Conservation (phyloP, 2,797 vertebrate species). For the Melanotaenia trifasciata region DNA sequence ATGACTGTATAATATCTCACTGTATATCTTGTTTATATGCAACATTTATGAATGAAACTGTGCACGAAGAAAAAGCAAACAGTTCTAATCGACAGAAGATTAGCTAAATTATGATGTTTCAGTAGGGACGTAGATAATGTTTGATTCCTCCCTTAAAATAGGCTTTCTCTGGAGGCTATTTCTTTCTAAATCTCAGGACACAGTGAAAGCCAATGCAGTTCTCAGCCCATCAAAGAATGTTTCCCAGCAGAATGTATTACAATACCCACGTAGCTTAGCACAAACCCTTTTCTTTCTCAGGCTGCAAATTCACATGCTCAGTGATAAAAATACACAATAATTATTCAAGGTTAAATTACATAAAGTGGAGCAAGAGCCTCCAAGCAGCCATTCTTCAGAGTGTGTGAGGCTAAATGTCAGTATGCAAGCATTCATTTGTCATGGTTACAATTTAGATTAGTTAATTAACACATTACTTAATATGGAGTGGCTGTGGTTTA, state of each 20-base stretch:
- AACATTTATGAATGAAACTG: conserved; percentile 46
- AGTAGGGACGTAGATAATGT: conserved; percentile 2
- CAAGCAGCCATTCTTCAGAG: background rate
- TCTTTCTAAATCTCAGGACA: conserved; percentile 15
- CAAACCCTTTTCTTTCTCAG: conserved; percentile 31
- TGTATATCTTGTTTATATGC: conserved; percentile 24
- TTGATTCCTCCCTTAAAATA: conserved; percentile 20
- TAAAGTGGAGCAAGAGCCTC: conserved; percentile 5
- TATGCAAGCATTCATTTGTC: background rate
- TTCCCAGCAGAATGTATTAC: conserved; percentile 54
- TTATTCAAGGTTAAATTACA: conserved; percentile 13
- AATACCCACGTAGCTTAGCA: conserved; percentile 45
- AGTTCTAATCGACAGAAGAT: conserved; percentile 20
- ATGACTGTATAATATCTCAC: conserved; percentile 8
- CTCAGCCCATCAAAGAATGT: conserved; percentile 21
- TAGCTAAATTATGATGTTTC: conserved; percentile 29
- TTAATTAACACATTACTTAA: too few species aligned
- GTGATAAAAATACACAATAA: conserved; percentile 46
- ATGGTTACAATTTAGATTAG: background rate
- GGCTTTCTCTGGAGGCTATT: conserved; percentile 14
- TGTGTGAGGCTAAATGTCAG: conserved; percentile 6
- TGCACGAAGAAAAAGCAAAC: conserved; percentile 34
- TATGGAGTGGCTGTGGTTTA: too few species aligned
- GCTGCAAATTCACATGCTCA: conserved; percentile 22
- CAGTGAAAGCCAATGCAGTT: conserved; percentile 26